These are phyloP conservation scores for Geophilus truncorum DNA, from an alignment of 2,888 invertebrate genomes.

Conservation along the genomic window DNA sequence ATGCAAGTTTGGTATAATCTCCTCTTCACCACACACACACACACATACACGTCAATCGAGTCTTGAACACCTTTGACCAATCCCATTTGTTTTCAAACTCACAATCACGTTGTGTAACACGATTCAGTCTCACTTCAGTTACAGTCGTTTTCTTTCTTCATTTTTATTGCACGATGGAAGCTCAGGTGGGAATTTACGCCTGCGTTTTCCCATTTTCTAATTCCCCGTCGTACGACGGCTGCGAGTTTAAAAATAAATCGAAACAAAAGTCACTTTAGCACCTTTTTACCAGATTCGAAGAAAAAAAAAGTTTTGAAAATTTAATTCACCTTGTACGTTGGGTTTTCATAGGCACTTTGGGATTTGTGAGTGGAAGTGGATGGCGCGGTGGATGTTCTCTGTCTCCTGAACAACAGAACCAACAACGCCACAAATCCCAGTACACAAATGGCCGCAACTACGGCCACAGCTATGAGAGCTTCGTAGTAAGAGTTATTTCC, in stretches of 20 bases:
- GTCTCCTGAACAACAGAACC: constrained; percentile 70
- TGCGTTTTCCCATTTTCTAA: constrained; percentile 39
- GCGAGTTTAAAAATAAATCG: constrained; percentile 34
- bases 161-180: not conserved
- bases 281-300: not conserved
- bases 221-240: constrained; percentile 41
- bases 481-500: constrained; percentile 67
- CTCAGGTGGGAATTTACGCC: not conserved
- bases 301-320: not conserved
- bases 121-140: not conserved
- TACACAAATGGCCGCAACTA: constrained; percentile 77
- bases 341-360: constrained; percentile 87
- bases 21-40: too few relatives aligned
- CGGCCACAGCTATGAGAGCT: constrained; percentile 79
- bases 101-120: too few relatives aligned
- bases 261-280: constrained; percentile 18
- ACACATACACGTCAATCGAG: not conserved
- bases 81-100: too few relatives aligned
- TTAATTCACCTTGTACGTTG: constrained; percentile 74
- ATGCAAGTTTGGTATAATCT: not conserved
- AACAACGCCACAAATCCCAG: constrained; percentile 72
- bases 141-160: not conserved
- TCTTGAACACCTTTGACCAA: not conserved
- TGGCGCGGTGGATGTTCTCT: constrained; percentile 60
- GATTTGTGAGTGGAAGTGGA: constrained; percentile 75